Evolutionary conservation across 2,113 vertebrate species (phyloP).

Genomic region (Mystacornis crossleyi): DNA sequence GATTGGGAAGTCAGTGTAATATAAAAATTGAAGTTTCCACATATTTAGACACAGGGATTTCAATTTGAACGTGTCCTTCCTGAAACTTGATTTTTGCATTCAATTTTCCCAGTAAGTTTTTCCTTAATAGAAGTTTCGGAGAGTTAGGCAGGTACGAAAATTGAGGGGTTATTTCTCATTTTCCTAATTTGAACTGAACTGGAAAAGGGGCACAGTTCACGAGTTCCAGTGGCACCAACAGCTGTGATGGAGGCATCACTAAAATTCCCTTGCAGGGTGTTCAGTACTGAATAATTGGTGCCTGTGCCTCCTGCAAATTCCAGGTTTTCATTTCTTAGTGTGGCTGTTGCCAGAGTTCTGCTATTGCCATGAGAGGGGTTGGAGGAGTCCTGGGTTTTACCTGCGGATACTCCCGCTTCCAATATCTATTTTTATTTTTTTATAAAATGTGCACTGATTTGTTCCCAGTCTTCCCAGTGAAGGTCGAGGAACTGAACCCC

Average conservation of each 20-base stretch:
- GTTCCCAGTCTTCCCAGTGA: not conserved
- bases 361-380: not conserved
- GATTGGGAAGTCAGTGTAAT: not conserved
- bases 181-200: not conserved
- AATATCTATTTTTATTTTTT: not conserved
- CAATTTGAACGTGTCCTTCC: not conserved
- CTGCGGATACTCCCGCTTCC: not conserved
- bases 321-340: not conserved
- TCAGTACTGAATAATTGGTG: not conserved
- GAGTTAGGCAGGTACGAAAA: not conserved
- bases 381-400: not conserved
- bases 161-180: not conserved
- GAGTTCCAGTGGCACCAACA: not conserved
- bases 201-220: accelerated
- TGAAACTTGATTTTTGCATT: not conserved
- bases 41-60: not conserved
- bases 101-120: not conserved
- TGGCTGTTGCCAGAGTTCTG: not conserved
- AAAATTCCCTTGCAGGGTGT: not conserved
- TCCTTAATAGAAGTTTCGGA: not conserved
- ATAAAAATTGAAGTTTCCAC: not conserved
- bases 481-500: not conserved
- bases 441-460: not conserved
- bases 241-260: not conserved
- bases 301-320: not conserved